Evolutionary conservation across 2,888 invertebrate species (phyloP).

Genomic region (Eristalis tenax): DNA sequence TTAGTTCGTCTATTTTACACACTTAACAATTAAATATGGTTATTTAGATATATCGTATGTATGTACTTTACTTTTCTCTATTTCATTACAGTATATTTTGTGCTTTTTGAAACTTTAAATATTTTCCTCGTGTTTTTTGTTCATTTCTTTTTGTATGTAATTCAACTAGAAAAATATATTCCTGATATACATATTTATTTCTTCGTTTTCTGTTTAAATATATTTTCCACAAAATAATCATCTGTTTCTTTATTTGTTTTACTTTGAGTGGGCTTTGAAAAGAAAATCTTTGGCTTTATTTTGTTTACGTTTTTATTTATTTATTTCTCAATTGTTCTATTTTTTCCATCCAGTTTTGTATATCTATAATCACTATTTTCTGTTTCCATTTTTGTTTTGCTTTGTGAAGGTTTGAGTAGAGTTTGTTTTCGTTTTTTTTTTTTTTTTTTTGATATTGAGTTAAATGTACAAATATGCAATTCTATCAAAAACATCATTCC

Average conservation of each 20-base stretch:
- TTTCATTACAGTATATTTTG: constrained; percentile 69
- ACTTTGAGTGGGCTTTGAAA: constrained; percentile 47
- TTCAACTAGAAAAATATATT: constrained; percentile 70
- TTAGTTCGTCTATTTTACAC: constrained; percentile 19
- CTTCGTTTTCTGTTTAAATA: constrained; percentile 37
- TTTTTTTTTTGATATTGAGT: background rate
- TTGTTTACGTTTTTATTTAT: constrained; percentile 17
- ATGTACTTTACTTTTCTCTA: constrained; percentile 33
- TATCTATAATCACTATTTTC: constrained; percentile 48
- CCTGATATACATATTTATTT: constrained; percentile 29
- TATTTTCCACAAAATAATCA: constrained; percentile 68
- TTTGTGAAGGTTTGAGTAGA: background rate
- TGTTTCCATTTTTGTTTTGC: constrained; percentile 28
- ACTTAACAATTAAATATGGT: constrained; percentile 38
- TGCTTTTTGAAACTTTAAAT: constrained; percentile 67
- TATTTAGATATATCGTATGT: constrained; percentile 39
- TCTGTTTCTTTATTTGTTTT: constrained; percentile 29
- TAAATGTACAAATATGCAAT: constrained; percentile 55
- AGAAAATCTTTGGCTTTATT: constrained; percentile 70
- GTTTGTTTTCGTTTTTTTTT: background rate
- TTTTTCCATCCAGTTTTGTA: constrained; percentile 36
- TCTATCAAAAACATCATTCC: constrained; percentile 65
- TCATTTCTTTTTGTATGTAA: constrained; percentile 27
- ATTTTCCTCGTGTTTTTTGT: background rate
- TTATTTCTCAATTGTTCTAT: constrained; percentile 13